Percentiles rank a stretch among this genome's conserved stretches.
Evolutionary conservation across 2,888 invertebrate species (phyloP).

Genomic region (Xylocampa areola): DNA sequence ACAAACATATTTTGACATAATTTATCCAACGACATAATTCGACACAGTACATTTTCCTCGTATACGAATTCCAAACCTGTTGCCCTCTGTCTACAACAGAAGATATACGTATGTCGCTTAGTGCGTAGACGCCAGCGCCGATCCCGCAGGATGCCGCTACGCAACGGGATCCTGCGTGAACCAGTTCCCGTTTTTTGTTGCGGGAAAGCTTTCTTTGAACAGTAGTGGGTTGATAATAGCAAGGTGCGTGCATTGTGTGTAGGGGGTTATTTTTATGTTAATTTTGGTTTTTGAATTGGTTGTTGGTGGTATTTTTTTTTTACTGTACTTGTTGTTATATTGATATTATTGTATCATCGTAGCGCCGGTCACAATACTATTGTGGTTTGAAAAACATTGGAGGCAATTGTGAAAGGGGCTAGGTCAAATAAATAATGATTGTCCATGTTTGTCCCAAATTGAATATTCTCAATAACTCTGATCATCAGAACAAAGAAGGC

Average conservation of each 20-base stretch:
- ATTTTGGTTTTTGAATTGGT: slow-evolving; percentile 3
- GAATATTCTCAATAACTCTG: too few relatives aligned
- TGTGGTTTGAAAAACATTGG: too few relatives aligned
- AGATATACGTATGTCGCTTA: slow-evolving; percentile 33
- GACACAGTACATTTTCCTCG: slow-evolving; percentile 36
- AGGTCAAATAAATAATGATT: too few relatives aligned
- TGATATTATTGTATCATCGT: too few relatives aligned
- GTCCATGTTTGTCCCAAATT: too few relatives aligned
- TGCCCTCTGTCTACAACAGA: slow-evolving; percentile 27
- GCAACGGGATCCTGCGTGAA: slow-evolving; percentile 81
- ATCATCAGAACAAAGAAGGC: too few relatives aligned
- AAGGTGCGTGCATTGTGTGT: slow-evolving; percentile 32
- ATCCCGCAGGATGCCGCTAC: slow-evolving; percentile 59
- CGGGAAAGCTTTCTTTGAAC: slow-evolving; percentile 53
- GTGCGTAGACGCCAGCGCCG: slow-evolving; percentile 52
- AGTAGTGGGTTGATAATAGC: slow-evolving; percentile 44
- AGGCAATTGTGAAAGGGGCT: too few relatives aligned
- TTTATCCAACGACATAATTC: not conserved
- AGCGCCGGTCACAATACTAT: too few relatives aligned
- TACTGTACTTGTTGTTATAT: not conserved
- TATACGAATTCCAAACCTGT: slow-evolving; percentile 45
- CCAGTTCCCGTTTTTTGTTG: slow-evolving; percentile 56
- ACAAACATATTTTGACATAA: not conserved
- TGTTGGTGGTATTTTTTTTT: slow-evolving; percentile 1
- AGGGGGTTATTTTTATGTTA: slow-evolving; percentile 31